Percentiles rank a stretch among this genome's conserved stretches.
phyloP scores from a whole-genome alignment of 2,888 invertebrate species.

The Tipula helvola region DNA sequence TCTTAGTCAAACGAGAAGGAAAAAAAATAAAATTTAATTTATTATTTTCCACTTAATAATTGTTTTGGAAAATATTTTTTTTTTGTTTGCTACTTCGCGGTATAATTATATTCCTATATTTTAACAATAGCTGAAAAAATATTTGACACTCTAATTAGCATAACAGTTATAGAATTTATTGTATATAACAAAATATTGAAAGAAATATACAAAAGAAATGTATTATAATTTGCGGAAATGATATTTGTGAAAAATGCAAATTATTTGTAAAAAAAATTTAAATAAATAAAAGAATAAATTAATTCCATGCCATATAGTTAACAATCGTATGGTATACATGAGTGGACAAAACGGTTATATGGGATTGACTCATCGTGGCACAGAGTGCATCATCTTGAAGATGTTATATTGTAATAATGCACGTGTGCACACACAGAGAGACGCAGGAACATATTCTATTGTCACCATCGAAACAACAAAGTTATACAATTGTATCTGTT shows the following conservation, averaged over 20 bases:
- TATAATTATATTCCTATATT: not conserved
- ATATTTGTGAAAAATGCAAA: conserved; percentile 4
- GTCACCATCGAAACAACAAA: not conserved
- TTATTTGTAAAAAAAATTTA: not conserved
- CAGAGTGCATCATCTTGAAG: not conserved
- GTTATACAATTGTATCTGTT: not conserved
- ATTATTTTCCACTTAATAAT: not conserved
- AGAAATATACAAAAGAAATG: not conserved
- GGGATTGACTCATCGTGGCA: not conserved
- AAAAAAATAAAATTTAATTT: not conserved
- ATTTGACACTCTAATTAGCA: not conserved
- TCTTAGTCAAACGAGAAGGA: not conserved
- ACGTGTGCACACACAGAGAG: not conserved
- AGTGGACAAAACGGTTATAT: not conserved
- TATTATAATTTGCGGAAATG: conserved; percentile 4
- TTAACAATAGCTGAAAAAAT: not conserved
- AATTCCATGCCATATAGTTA: not conserved
- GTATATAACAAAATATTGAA: not conserved
- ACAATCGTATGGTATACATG: not conserved
- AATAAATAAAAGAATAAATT: conserved; percentile 4
- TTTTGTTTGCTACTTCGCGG: not conserved
- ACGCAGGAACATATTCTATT: not conserved
- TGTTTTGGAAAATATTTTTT: not conserved
- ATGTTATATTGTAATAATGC: not conserved
- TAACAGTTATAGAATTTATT: not conserved